These are phyloP conservation scores for Phyllotis vaccarum DNA, from an alignment of 2,797 vertebrate species.

Conservation along the genomic window DNA sequence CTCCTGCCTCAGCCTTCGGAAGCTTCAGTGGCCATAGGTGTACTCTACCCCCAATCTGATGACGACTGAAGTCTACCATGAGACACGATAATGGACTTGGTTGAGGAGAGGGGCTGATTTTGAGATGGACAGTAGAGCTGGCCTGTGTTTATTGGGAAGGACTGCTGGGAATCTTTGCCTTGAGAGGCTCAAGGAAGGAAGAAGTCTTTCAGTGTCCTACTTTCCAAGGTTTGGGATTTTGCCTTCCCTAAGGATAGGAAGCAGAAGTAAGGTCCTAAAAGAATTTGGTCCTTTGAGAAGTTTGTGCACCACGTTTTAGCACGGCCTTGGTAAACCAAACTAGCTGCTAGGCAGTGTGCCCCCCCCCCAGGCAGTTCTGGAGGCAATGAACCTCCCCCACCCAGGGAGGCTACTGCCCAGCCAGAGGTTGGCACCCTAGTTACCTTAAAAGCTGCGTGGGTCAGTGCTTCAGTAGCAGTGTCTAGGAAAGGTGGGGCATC, in stretches of 20 bases:
- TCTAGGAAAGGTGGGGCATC: constrained; percentile 27
- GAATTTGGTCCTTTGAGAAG: constrained; percentile 49
- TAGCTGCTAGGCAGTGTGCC: background rate
- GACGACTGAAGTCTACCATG: background rate
- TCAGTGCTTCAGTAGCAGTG: constrained; percentile 20
- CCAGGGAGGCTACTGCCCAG: constrained; percentile 3
- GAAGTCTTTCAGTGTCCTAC: constrained; percentile 45
- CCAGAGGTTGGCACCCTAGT: constrained; percentile 18
- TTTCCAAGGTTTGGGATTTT: constrained; percentile 51
- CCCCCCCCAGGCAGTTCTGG: background rate
- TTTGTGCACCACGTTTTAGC: background rate
- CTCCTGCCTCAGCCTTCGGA: constrained; percentile 23
- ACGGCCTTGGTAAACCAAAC: constrained; percentile 37
- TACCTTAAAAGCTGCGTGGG: constrained; percentile 27
- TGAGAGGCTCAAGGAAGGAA: background rate
- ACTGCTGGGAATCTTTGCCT: constrained; percentile 44
- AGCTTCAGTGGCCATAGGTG: background rate
- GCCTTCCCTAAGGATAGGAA: constrained; percentile 31
- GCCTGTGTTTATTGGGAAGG: background rate
- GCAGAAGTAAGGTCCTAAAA: constrained; percentile 10
- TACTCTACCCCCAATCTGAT: background rate
- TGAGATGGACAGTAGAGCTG: background rate
- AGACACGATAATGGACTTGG: background rate
- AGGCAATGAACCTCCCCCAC: background rate
- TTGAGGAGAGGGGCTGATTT: background rate